A percentile compares a stretch with the other conserved stretches of the same genome.
phyloP scores from a whole-genome alignment of 2,797 vertebrate genomes.

The Myiothlypis chrysogaster region DNA sequence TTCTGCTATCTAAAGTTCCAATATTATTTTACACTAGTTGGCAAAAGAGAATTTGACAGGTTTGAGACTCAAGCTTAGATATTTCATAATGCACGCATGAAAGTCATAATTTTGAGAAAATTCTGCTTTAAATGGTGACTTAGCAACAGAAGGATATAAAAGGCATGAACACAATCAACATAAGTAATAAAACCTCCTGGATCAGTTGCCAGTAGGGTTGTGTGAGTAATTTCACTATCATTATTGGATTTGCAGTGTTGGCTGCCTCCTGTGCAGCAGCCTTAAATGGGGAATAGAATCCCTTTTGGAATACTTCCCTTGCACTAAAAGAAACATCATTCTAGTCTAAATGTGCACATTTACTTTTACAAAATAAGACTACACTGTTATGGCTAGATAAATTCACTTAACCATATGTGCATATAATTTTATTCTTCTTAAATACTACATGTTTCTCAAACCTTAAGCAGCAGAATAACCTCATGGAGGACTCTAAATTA shows the following conservation, averaged over 20 bases:
- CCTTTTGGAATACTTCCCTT: background rate
- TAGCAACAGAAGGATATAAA: background rate
- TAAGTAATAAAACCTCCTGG: background rate
- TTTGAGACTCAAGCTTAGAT: background rate
- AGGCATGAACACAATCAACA: background rate
- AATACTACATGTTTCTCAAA: background rate
- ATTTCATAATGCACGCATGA: background rate
- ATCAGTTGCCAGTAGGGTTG: background rate
- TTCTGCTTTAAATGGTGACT: background rate
- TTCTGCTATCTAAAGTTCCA: background rate
- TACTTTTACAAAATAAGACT: background rate
- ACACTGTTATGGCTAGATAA: slow-evolving; percentile 4
- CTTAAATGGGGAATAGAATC: background rate
- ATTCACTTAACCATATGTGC: slow-evolving; percentile 48
- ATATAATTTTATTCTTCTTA: background rate
- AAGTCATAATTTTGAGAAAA: background rate
- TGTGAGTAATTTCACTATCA: background rate
- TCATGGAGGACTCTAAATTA: background rate
- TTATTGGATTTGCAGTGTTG: background rate
- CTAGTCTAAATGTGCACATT: slow-evolving; percentile 13
- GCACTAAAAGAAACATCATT: background rate
- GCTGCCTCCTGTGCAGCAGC: background rate
- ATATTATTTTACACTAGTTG: background rate
- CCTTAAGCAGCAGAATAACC: background rate
- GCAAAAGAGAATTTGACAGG: background rate